Evolutionary conservation across 2,113 vertebrate species (phyloP).

Genomic region (Peromyscus maniculatus): DNA sequence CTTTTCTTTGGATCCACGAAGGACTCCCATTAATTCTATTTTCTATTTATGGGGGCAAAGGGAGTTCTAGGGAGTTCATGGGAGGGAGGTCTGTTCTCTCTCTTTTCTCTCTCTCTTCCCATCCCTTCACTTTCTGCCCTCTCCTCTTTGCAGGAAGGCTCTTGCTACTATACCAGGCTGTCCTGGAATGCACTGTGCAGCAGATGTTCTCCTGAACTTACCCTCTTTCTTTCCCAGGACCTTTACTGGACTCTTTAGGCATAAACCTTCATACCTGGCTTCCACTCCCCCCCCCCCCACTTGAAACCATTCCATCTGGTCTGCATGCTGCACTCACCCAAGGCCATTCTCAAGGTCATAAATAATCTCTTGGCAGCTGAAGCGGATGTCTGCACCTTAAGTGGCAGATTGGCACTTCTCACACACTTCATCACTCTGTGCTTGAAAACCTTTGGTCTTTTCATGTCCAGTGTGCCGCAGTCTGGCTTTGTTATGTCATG

Average conservation of each 20-base stretch:
- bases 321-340: not conserved
- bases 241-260: not conserved
- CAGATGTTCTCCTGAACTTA: not conserved
- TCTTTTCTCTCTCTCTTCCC: not conserved
- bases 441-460: not conserved
- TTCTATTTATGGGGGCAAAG: not conserved
- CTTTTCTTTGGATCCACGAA: not conserved
- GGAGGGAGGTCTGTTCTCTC: not conserved
- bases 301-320: not conserved
- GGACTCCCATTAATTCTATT: not conserved
- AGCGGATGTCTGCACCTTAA: not conserved
- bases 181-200: not conserved
- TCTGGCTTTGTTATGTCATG: not conserved
- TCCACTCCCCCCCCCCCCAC: not conserved
- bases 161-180: not conserved
- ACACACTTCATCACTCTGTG: not conserved
- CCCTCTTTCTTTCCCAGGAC: not conserved
- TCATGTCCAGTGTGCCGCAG: not conserved
- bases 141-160: not conserved
- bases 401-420: not conserved
- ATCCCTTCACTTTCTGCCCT: no score
- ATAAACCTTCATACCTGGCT: not conserved
- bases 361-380: slow-evolving; percentile 11
- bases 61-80: not conserved
- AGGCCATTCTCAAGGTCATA: not conserved